Percentiles rank a stretch among this genome's conserved stretches.
Evolutionary conservation across 2,888 invertebrate species (phyloP).

Genomic region (Diabrotica balteata): DNA sequence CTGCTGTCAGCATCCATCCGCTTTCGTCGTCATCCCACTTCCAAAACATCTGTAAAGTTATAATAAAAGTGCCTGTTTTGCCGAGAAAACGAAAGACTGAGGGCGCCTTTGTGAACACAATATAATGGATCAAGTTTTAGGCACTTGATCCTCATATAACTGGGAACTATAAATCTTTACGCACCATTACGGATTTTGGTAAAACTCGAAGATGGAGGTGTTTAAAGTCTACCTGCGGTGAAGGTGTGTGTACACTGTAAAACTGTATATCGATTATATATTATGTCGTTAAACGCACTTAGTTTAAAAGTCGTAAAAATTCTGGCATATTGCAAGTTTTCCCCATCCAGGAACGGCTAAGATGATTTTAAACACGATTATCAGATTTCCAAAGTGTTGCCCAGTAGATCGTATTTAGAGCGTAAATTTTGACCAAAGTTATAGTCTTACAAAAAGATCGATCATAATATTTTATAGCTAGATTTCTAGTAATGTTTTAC

Average conservation of each 20-base stretch:
- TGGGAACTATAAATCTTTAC: constrained; percentile 44
- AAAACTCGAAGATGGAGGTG: constrained; percentile 1
- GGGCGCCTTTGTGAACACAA: constrained; percentile 31
- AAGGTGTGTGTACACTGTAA: neutral
- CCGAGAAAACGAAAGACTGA: constrained; percentile 2
- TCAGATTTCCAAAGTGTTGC: no score
- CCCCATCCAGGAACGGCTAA: no score
- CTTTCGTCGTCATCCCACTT: constrained; percentile 8
- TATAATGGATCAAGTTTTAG: constrained; percentile 38
- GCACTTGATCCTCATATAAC: constrained; percentile 41
- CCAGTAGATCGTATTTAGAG: no score
- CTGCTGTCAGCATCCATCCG: neutral
- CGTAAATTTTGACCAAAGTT: no score
- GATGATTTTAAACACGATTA: no score
- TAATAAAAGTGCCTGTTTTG: constrained; percentile 13
- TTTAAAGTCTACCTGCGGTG: constrained; percentile 27
- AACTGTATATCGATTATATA: neutral
- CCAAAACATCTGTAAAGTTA: constrained; percentile 25
- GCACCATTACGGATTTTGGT: constrained; percentile 40
- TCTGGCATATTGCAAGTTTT: no score
- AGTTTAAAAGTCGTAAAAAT: no score
- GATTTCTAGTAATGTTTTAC: no score
- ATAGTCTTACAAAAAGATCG: no score
- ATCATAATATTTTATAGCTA: no score
- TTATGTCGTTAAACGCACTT: no score